Percentiles rank a stretch among this genome's conserved stretches.
phyloP scores from a whole-genome alignment of 2,888 invertebrate genomes.

The Meiosimyza platycephala region DNA sequence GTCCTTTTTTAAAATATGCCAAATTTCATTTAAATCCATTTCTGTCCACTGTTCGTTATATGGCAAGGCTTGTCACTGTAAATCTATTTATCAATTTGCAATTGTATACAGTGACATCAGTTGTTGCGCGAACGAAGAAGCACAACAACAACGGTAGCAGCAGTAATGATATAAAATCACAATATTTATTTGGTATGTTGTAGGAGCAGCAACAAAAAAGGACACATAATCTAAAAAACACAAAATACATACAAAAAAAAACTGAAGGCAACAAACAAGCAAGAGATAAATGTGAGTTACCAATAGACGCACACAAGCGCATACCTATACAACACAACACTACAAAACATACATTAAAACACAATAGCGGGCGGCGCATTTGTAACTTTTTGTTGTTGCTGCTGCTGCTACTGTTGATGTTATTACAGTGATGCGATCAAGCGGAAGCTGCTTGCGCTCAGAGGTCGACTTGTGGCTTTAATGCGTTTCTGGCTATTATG shows the following conservation, averaged over 20 bases:
- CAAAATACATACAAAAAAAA: too few relatives aligned
- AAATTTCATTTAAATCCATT: too few relatives aligned
- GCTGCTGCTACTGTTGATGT: background rate
- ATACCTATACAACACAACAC: background rate
- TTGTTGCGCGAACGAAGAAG: background rate
- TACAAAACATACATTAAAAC: background rate
- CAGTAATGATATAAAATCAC: constrained; percentile 6
- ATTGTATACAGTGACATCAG: constrained; percentile 12
- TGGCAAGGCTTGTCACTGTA: constrained; percentile 5
- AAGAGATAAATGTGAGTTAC: background rate
- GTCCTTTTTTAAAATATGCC: too few relatives aligned
- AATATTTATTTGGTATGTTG: background rate
- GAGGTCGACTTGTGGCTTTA: too few relatives aligned
- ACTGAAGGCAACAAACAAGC: background rate
- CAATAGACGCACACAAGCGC: background rate
- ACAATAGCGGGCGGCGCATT: background rate
- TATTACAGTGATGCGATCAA: background rate
- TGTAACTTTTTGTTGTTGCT: background rate
- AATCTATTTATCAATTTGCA: constrained; percentile 34
- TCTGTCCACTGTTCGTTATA: too few relatives aligned
- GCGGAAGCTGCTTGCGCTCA: background rate
- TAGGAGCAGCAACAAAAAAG: too few relatives aligned
- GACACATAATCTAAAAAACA: too few relatives aligned
- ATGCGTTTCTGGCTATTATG: background rate
- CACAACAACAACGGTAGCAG: background rate